Base-by-base conservation (phyloP, 2,888 invertebrate genomes). In the Lycophotia porphyrea region DNA sequence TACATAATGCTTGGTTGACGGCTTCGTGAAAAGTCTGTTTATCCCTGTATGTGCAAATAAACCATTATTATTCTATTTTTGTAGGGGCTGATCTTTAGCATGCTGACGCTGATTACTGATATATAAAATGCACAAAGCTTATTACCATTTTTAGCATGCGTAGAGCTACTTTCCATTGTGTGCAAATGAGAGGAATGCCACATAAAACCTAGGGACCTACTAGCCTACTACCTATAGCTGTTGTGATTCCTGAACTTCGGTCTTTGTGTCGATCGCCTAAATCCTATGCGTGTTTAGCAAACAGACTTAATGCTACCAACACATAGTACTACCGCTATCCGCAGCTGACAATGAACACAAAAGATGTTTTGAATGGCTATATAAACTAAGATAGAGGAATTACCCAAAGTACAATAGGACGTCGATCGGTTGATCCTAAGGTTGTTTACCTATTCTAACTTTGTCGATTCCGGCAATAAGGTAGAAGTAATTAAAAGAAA, bases 301-400 rank as follows among this genome's bases (percentile, higher is more conserved):
- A 80, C 78, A 80, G 31, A 42, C 44, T 31, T 27, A 34, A 36
- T 60, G 13, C 58, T 27, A 27, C 27, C 44, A 39, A 9, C 71
- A 61, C 77, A 27, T 64, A 55, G 81, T 81, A 49, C 76, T 58
- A 24, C 47, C 55, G 72, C 49, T 47, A 52, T 55, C 39, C 52
- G 31, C 72, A 65, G 67, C 66, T 75, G 71, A 81, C 63, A 71
- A 68, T 65, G 73, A 84, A 61, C 63, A 67, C 69, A 78, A 80
- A 72, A 74, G 82, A 47, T 80, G 78, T 81, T 77, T 63, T 81
- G 77, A 82, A 64, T 60, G 67, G 8, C 52, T 55, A 52, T 67
- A 76, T 81, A 76, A 80, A 80, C 79, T 81, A 66, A 61, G 52
- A 47, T 7, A 31, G 64, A 81, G 39, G 49, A 80, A 34, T 66